Evolutionary conservation across 37 sponge, comb jelly and placozoan species (phyloP).

Genomic region (Chondrilla cf. caribensis): DNA sequence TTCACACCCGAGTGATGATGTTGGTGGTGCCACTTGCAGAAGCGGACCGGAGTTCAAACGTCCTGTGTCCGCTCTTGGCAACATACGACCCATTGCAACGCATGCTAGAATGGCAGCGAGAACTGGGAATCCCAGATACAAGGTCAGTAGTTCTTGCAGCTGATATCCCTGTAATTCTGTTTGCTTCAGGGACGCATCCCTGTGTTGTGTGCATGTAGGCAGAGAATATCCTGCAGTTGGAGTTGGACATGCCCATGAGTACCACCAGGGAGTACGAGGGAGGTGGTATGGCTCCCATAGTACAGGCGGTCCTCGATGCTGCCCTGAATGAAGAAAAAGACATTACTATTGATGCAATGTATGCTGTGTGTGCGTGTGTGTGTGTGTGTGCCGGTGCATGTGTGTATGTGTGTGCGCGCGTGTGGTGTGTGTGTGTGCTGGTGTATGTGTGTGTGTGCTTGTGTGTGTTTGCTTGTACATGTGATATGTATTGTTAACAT

Average conservation of each 20-base stretch:
- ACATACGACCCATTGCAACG: constrained; percentile 47
- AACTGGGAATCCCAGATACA: constrained; percentile 75
- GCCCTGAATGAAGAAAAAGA: constrained; percentile 90
- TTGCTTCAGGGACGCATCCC: too few relatives aligned
- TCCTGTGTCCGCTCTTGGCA: constrained; percentile 59
- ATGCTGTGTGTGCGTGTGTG: constrained; percentile 8
- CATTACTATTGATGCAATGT: constrained; percentile 80
- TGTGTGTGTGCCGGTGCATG: neutral
- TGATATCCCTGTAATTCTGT: too few relatives aligned
- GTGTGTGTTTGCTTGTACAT: too few relatives aligned
- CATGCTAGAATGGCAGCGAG: constrained; percentile 59
- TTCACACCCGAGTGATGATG: too few relatives aligned
- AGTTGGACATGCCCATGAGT: constrained; percentile 89
- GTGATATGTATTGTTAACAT: too few relatives aligned
- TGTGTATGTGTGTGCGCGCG: too few relatives aligned
- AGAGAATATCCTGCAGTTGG: constrained; percentile 79
- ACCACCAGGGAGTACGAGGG: constrained; percentile 94
- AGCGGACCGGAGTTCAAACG: constrained; percentile 23
- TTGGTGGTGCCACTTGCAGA: too few relatives aligned
- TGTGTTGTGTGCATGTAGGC: constrained; percentile 27
- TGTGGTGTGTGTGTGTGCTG: too few relatives aligned
- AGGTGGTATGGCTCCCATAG: constrained; percentile 65
- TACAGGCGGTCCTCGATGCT: constrained; percentile 85
- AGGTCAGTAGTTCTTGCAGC: too few relatives aligned
- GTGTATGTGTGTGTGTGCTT: too few relatives aligned